Evolutionary conservation across 2,797 vertebrate genomes (phyloP).

Genomic region (Eulemur mongoz): DNA sequence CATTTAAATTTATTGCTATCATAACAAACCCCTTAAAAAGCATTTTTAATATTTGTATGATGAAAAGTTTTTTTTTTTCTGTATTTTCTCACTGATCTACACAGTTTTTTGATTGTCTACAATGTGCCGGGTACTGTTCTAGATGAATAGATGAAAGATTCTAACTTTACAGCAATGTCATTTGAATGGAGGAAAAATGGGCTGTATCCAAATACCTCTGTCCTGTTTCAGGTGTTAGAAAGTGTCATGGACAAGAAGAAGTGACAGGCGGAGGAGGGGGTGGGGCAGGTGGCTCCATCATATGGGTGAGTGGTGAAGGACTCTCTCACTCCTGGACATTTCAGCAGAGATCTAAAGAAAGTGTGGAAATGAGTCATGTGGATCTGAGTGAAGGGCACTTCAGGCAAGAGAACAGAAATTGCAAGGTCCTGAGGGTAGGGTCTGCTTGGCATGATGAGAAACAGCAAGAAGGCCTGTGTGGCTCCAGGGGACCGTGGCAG

Average conservation of each 20-base stretch:
- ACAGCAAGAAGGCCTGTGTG: too few species aligned
- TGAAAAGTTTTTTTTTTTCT: background rate
- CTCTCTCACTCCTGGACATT: background rate
- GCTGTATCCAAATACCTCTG: background rate
- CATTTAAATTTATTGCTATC: background rate
- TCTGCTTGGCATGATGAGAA: background rate
- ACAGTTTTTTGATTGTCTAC: background rate
- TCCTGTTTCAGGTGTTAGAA: background rate
- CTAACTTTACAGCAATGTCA: background rate
- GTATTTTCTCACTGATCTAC: background rate
- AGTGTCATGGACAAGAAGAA: background rate
- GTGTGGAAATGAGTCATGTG: background rate
- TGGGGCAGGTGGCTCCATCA: accelerated
- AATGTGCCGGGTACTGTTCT: background rate
- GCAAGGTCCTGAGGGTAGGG: background rate
- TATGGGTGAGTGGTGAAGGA: background rate
- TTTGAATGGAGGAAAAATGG: background rate
- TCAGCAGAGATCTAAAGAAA: background rate
- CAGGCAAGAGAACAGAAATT: background rate
- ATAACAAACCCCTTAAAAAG: background rate
- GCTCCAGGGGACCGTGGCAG: background rate
- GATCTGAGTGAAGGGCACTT: background rate
- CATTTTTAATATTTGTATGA: background rate
- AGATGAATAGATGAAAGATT: background rate
- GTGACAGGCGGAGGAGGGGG: too few species aligned